Evolutionary conservation across 2,888 invertebrate species (phyloP).

Genomic region (Sthenelais limicola): DNA sequence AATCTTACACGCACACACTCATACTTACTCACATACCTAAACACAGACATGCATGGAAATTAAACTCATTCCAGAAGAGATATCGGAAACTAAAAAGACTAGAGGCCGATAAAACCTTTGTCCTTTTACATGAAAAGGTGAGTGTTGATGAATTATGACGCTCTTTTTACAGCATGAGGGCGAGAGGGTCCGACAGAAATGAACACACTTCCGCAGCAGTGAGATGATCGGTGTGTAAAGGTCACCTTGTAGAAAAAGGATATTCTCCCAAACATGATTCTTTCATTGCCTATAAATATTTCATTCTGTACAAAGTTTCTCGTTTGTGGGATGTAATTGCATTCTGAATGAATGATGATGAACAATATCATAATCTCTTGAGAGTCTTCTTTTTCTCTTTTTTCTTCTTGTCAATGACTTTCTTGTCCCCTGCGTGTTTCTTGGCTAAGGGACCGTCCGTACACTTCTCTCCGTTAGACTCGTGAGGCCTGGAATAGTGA

Average conservation of each 20-base stretch:
- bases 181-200: too few relatives aligned
- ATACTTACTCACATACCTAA: too few relatives aligned
- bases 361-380: slow-evolving; percentile 82
- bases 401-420: slow-evolving; percentile 77
- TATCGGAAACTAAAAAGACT: too few relatives aligned
- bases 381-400: slow-evolving; percentile 90
- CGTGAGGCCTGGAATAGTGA: slow-evolving; percentile 4
- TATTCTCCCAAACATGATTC: slow-evolving; percentile 25
- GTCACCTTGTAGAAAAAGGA: background rate
- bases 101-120: too few relatives aligned
- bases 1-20: too few relatives aligned
- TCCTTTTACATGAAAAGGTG: too few relatives aligned
- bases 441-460: slow-evolving; percentile 83
- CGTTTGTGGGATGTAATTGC: slow-evolving; percentile 8
- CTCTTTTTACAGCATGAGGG: too few relatives aligned
- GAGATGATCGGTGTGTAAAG: slow-evolving; percentile 10
- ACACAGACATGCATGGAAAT: too few relatives aligned
- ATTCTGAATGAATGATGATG: slow-evolving; percentile 11
- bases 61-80: too few relatives aligned
- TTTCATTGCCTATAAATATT: slow-evolving; percentile 35
- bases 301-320: slow-evolving; percentile 29
- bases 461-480: slow-evolving; percentile 46
- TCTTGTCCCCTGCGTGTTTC: slow-evolving; percentile 84
- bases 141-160: too few relatives aligned
- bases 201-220: slow-evolving; percentile 31